Evolutionary conservation across 2,888 invertebrate species (phyloP).

Genomic region (Andrena fulva): DNA sequence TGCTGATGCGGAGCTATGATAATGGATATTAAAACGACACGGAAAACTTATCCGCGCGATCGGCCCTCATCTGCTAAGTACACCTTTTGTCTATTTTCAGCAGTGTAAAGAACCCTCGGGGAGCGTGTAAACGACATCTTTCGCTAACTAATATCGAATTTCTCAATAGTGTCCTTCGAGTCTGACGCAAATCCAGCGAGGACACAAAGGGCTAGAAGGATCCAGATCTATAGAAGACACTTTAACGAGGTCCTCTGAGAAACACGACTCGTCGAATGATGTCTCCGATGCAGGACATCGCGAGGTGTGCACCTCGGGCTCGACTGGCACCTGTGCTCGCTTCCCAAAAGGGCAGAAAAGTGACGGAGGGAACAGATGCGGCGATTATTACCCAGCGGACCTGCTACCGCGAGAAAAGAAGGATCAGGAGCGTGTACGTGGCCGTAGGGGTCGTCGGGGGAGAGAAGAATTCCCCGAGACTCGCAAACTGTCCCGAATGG

Average conservation of each 20-base stretch:
- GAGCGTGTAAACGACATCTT: no score
- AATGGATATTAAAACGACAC: background rate
- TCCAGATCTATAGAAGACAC: conserved; percentile 14
- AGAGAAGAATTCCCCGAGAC: conserved; percentile 60
- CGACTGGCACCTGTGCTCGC: conserved; percentile 27
- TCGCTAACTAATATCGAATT: no score
- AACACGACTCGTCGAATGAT: background rate
- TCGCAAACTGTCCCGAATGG: conserved; percentile 72
- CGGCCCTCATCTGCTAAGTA: no score
- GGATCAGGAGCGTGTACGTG: conserved; percentile 4
- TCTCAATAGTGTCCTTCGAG: background rate
- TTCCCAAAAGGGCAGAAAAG: conserved; percentile 8
- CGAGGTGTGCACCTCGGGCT: background rate
- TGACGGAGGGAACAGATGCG: conserved; percentile 34
- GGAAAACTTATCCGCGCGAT: background rate
- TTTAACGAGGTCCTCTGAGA: background rate
- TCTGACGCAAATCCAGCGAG: background rate
- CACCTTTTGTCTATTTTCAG: no score
- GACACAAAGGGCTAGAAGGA: background rate
- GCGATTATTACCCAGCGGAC: conserved; percentile 34
- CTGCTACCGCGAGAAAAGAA: conserved; percentile 33
- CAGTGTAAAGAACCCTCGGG: no score
- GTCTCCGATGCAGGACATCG: background rate
- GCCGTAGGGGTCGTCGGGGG: background rate
- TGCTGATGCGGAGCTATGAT: background rate